Percentiles rank a stretch among this genome's conserved stretches.
These are phyloP conservation scores for Isoperla grammatica DNA, from an alignment of 2,888 invertebrate species.

Conservation along the genomic window DNA sequence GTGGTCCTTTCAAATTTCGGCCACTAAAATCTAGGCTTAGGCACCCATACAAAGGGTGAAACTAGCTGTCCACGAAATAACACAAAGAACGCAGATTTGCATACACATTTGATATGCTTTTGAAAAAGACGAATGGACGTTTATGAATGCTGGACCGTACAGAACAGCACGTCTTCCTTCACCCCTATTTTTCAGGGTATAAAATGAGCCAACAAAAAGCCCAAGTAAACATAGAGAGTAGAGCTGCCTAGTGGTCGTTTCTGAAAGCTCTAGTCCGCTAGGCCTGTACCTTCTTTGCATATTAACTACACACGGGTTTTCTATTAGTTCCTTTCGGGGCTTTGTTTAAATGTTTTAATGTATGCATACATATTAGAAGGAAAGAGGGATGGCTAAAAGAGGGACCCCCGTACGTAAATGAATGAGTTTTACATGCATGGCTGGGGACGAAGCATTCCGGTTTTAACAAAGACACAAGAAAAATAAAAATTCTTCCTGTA, in stretches of 20 bases:
- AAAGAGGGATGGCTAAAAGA: conserved; percentile 4
- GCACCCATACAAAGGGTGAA: too few relatives aligned
- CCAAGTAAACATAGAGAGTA: too few relatives aligned
- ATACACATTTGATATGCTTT: too few relatives aligned
- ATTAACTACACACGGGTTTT: conserved; percentile 1
- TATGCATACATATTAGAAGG: conserved; percentile 9
- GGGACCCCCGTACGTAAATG: not conserved
- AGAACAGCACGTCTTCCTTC: too few relatives aligned
- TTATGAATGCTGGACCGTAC: too few relatives aligned
- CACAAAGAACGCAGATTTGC: too few relatives aligned
- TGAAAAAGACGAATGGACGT: too few relatives aligned
- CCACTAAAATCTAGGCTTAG: too few relatives aligned
- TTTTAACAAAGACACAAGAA: conserved; percentile 6
- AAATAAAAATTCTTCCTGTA: conserved; percentile 26
- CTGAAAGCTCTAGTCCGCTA: not conserved
- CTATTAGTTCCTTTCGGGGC: not conserved
- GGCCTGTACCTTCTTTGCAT: conserved; percentile 8
- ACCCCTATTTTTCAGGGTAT: too few relatives aligned
- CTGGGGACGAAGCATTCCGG: not conserved
- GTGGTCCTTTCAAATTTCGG: too few relatives aligned
- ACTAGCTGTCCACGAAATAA: too few relatives aligned
- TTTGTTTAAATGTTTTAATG: conserved; percentile 11
- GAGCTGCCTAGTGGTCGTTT: not conserved
- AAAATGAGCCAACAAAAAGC: too few relatives aligned
- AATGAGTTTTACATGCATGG: not conserved